A percentile compares a stretch with the other conserved stretches of the same genome.
Evolutionary conservation across 2,888 invertebrate species (phyloP).

Genomic region (Drosophila affinis): DNA sequence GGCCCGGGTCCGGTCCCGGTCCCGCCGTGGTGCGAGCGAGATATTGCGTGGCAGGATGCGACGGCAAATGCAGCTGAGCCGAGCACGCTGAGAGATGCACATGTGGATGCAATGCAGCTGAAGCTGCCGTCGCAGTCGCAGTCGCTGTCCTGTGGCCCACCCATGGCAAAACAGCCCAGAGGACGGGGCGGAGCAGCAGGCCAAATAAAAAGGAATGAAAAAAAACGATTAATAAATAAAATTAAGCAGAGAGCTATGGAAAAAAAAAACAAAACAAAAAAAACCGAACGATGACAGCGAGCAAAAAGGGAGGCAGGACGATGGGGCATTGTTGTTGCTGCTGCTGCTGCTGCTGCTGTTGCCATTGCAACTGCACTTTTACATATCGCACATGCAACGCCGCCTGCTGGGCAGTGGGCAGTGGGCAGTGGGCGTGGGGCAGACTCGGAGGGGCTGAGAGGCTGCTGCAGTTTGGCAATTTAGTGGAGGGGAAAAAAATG

Average conservation of each 20-base stretch:
- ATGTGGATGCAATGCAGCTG: slow-evolving; percentile 35
- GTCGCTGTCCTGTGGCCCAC: slow-evolving; percentile 12
- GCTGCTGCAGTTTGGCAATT: slow-evolving; percentile 72
- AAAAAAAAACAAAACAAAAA: slow-evolving; percentile 40
- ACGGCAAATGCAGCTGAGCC: slow-evolving; percentile 45
- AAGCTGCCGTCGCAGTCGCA: slow-evolving; percentile 10
- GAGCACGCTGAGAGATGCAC: slow-evolving; percentile 21
- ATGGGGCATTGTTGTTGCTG: slow-evolving; percentile 24
- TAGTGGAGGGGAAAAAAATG: slow-evolving; percentile 54
- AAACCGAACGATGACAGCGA: slow-evolving; percentile 39
- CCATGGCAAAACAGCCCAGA: slow-evolving; percentile 15
- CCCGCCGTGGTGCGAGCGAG: slow-evolving; percentile 41
- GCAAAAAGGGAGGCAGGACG: slow-evolving; percentile 41
- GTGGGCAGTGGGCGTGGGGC: neutral
- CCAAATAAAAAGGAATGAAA: slow-evolving; percentile 39
- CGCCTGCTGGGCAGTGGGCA: slow-evolving; percentile 15
- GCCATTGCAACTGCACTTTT: slow-evolving; percentile 50
- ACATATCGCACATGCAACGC: slow-evolving; percentile 48
- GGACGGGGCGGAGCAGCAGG: slow-evolving; percentile 10
- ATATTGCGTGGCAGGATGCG: slow-evolving; percentile 45
- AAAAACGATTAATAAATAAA: slow-evolving; percentile 75
- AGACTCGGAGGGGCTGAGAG: neutral
- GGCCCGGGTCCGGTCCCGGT: neutral
- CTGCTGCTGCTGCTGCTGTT: slow-evolving; percentile 10
- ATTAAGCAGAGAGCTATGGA: slow-evolving; percentile 68